Evolutionary conservation across 2,113 vertebrate species (phyloP).

Genomic region (Isurus oxyrinchus): DNA sequence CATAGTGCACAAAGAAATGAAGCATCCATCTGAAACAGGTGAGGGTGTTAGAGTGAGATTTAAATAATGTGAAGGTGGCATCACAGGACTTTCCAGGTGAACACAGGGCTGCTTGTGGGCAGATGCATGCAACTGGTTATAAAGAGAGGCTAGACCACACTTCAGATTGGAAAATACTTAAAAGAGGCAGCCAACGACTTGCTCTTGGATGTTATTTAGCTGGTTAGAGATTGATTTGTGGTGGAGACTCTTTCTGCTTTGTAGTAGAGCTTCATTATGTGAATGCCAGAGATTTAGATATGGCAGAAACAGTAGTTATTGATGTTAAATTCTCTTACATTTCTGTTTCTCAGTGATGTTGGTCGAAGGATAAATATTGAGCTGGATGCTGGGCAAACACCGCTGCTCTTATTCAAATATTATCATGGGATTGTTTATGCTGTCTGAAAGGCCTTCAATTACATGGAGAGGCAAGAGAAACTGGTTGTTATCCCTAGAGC

Average conservation of each 20-base stretch:
- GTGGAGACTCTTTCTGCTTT: not conserved
- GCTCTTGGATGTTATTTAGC: not conserved
- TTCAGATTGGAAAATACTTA: not conserved
- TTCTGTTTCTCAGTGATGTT: not conserved
- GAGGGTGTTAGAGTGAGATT: not conserved
- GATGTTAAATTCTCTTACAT: not conserved
- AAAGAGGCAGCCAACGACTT: not conserved
- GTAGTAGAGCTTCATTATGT: not conserved
- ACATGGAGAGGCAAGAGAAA: too few species aligned
- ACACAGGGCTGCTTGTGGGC: not conserved
- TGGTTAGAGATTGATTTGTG: not conserved
- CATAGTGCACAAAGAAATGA: not conserved
- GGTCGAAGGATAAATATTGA: not conserved
- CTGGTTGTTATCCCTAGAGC: too few species aligned
- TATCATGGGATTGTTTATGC: not conserved
- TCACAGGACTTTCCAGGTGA: not conserved
- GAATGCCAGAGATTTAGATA: not conserved
- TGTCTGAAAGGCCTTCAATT: not conserved
- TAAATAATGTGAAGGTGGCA: not conserved
- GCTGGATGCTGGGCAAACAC: not conserved
- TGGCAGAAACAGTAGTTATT: not conserved
- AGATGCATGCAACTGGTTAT: not conserved
- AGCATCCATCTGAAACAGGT: not conserved
- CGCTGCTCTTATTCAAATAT: not conserved
- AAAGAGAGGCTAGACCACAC: not conserved